Evolutionary conservation across 2,888 invertebrate genomes (phyloP).

Genomic region (Ectemnius cavifrons): DNA sequence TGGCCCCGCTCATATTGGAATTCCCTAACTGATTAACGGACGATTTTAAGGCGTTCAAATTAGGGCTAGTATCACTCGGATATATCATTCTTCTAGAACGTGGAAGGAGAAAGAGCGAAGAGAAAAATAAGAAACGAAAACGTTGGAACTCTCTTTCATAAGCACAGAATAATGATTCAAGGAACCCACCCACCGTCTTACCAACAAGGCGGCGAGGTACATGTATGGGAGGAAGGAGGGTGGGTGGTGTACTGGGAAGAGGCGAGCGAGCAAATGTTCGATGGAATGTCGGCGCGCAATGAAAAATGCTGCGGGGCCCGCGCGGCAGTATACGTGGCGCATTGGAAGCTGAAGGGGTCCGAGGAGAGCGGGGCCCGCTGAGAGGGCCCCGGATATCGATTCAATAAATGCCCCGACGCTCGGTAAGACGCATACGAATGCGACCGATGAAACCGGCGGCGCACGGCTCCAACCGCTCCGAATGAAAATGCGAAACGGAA

Average conservation of each 20-base stretch:
- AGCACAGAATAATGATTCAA: too few species aligned
- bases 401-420: conserved; percentile 63
- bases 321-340: neutral
- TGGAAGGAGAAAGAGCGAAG: too few species aligned
- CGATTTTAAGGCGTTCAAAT: too few species aligned
- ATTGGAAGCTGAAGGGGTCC: conserved; percentile 45
- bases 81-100: too few species aligned
- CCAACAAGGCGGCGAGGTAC: neutral
- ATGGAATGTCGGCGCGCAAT: conserved; percentile 62
- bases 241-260: neutral
- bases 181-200: neutral
- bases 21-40: too few species aligned
- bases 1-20: conserved; percentile 46
- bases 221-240: conserved; percentile 19
- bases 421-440: conserved; percentile 36
- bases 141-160: too few species aligned
- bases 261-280: conserved; percentile 30
- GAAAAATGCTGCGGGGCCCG: conserved; percentile 64
- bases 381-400: conserved; percentile 68
- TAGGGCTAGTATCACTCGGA: too few species aligned
- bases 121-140: too few species aligned
- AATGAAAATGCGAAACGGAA: conserved; percentile 24
- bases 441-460: conserved; percentile 16
- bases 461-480: conserved; percentile 8
- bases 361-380: conserved; percentile 64